phyloP scores from a whole-genome alignment of 2,797 vertebrate genomes.

The Sternarchorhynchus goeldii region DNA sequence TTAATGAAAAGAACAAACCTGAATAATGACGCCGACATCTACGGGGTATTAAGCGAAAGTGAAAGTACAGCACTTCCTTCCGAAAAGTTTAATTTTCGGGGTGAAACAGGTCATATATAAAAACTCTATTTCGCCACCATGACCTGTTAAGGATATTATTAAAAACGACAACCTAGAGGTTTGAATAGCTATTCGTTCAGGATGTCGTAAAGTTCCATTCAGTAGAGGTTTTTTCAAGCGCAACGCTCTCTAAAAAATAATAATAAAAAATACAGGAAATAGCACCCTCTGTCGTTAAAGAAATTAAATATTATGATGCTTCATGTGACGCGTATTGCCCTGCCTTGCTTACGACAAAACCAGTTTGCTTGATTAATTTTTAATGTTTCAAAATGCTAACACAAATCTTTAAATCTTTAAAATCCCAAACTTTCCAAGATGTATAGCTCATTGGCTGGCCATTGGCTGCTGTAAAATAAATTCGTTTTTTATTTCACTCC shows the following conservation, averaged over 20 bases:
- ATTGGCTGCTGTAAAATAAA: background rate
- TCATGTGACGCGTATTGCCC: background rate
- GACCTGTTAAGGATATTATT: no score
- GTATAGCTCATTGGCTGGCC: no score
- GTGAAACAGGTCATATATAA: no score
- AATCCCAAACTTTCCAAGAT: no score
- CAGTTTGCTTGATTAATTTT: no score
- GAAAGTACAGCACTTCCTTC: conserved; percentile 19
- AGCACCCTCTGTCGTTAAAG: conserved; percentile 22
- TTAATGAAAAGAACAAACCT: conserved; percentile 21
- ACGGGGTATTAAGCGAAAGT: conserved; percentile 16
- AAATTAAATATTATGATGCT: background rate
- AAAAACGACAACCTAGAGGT: no score
- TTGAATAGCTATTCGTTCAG: no score
- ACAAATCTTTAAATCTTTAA: no score
- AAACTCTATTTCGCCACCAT: no score
- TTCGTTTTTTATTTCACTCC: background rate
- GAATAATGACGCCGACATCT: background rate
- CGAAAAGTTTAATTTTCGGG: background rate
- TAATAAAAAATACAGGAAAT: background rate
- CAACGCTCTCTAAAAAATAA: background rate
- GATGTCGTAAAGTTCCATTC: background rate
- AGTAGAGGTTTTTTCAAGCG: background rate
- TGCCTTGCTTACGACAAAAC: background rate
- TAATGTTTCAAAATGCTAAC: no score